Evolutionary conservation across 1,140 invertebrate genomes (phyloP).

Genomic region (Laupala kohalensis): DNA sequence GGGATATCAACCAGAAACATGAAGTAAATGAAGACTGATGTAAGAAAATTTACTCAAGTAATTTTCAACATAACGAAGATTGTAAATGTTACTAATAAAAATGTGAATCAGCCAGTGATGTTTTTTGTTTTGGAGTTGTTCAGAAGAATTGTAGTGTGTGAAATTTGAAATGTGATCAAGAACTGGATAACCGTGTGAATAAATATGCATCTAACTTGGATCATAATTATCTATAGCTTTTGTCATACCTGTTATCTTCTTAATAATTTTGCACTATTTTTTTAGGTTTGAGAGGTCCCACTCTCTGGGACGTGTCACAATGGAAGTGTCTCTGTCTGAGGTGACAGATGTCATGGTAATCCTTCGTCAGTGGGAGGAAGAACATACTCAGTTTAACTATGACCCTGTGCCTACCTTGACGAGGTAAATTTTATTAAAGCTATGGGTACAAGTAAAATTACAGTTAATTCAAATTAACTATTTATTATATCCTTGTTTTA

Average conservation of each 20-base stretch:
- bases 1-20: not conserved
- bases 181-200: not conserved
- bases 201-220: too few species aligned
- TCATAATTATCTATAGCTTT: too few species aligned
- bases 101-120: not conserved
- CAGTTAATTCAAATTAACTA: too few species aligned
- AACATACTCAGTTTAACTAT: slow-evolving; percentile 44
- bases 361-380: slow-evolving; percentile 59
- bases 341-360: slow-evolving; percentile 47
- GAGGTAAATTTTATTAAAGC: slow-evolving; percentile 36
- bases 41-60: not conserved
- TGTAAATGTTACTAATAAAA: not conserved
- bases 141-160: not conserved
- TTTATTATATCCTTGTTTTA: too few species aligned
- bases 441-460: too few species aligned
- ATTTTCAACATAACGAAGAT: not conserved
- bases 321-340: slow-evolving; percentile 15
- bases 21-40: not conserved
- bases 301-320: not conserved
- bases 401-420: slow-evolving; percentile 53
- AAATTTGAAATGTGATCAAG: not conserved
- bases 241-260: too few species aligned
- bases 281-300: not conserved
- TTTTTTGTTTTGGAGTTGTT: not conserved
- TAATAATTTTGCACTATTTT: not conserved